A percentile compares a stretch with the other conserved stretches of the same genome.
Conservation (phyloP, 2,797 vertebrate genomes). For the Trachops cirrhosus region DNA sequence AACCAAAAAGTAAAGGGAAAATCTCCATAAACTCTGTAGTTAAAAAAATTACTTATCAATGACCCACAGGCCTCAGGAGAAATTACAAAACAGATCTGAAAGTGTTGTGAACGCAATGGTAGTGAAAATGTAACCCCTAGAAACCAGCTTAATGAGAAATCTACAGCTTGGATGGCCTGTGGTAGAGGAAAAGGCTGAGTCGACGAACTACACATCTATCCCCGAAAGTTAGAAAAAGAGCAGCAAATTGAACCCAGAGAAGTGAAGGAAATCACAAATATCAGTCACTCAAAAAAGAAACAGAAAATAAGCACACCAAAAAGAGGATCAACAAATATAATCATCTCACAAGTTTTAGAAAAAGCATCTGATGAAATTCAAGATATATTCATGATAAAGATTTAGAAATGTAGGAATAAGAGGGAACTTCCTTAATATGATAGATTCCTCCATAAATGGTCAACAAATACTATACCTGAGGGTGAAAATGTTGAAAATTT, state of each 20-base stretch:
- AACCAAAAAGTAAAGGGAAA: not conserved
- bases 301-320: not conserved
- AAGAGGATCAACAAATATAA: not conserved
- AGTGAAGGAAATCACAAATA: not conserved
- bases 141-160: not conserved
- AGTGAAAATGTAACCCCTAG: not conserved
- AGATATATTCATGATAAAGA: not conserved
- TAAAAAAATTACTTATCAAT: constrained; percentile 6
- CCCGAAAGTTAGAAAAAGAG: not conserved
- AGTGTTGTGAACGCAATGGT: not conserved
- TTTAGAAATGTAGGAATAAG: not conserved
- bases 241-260: not conserved
- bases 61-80: not conserved
- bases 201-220: not conserved
- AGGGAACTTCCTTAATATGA: not conserved
- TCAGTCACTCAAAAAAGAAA: not conserved
- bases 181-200: not conserved
- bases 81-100: not conserved
- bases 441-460: not conserved
- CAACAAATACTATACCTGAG: not conserved
- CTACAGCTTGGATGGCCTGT: not conserved
- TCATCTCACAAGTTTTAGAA: not conserved
- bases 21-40: not conserved
- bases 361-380: not conserved
- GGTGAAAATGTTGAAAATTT: not conserved